phyloP scores from a whole-genome alignment of 2,113 vertebrate species.

The Aix galericulata region DNA sequence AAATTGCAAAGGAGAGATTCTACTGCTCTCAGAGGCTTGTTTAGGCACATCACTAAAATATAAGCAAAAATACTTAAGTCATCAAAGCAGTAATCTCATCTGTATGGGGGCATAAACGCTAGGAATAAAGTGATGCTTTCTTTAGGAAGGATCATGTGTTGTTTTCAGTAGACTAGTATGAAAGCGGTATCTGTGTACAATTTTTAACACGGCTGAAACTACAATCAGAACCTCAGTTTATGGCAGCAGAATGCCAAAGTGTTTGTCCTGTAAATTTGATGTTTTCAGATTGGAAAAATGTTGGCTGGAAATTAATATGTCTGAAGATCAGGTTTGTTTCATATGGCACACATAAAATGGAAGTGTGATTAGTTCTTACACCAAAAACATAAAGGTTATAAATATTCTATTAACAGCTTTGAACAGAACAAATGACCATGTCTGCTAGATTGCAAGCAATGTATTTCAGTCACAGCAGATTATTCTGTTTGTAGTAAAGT shows the following conservation, averaged over 20 bases:
- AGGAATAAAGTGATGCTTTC: background rate
- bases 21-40: background rate
- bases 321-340: background rate
- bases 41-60: background rate
- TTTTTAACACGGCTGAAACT: background rate
- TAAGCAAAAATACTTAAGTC: constrained; percentile 9
- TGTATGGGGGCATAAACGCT: background rate
- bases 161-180: background rate
- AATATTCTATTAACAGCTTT: background rate
- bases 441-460: background rate
- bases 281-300: background rate
- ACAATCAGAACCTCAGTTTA: background rate
- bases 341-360: background rate
- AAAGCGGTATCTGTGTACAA: fast-evolving
- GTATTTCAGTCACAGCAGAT: background rate
- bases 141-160: background rate
- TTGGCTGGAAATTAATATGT: background rate
- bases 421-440: background rate
- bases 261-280: background rate
- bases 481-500: background rate
- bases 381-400: background rate
- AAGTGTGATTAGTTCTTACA: background rate
- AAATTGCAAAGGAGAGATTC: background rate
- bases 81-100: background rate
- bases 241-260: background rate